phyloP scores from a whole-genome alignment of 2,888 invertebrate genomes.

The Drosophila lutescens region DNA sequence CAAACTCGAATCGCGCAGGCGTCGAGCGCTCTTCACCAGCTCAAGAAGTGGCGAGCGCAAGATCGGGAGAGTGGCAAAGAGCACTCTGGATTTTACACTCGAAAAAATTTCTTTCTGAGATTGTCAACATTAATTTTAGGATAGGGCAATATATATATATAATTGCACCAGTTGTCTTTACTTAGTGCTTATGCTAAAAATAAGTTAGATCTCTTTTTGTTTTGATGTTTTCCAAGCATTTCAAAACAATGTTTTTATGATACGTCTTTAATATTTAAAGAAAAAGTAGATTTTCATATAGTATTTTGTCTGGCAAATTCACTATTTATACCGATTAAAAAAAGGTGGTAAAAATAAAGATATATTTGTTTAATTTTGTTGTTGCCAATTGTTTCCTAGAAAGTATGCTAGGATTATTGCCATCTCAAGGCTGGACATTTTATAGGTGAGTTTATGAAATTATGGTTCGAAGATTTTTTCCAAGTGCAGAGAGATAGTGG shows the following conservation, averaged over 20 bases:
- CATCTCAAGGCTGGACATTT: neutral
- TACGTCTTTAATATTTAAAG: too few species aligned
- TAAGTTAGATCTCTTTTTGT: too few species aligned
- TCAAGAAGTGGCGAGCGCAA: slow-evolving; percentile 49
- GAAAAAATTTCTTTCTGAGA: neutral
- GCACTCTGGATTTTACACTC: slow-evolving; percentile 1
- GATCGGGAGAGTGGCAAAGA: neutral
- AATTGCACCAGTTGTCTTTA: too few species aligned
- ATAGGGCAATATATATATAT: too few species aligned
- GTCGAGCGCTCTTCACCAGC: slow-evolving; percentile 34
- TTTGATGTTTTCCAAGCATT: too few species aligned
- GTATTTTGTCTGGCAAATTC: too few species aligned
- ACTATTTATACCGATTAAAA: too few species aligned
- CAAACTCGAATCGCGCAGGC: slow-evolving; percentile 7
- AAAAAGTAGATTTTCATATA: too few species aligned
- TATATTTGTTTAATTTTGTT: too few species aligned
- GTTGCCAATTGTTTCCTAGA: neutral
- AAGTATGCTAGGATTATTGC: neutral
- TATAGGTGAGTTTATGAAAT: neutral
- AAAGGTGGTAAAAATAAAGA: too few species aligned
- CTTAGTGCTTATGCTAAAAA: too few species aligned
- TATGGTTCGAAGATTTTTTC: neutral
- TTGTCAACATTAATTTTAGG: neutral
- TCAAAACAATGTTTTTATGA: too few species aligned
- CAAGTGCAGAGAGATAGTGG: neutral